phyloP scores from a whole-genome alignment of 2,888 invertebrate species.

The Thereva unica region DNA sequence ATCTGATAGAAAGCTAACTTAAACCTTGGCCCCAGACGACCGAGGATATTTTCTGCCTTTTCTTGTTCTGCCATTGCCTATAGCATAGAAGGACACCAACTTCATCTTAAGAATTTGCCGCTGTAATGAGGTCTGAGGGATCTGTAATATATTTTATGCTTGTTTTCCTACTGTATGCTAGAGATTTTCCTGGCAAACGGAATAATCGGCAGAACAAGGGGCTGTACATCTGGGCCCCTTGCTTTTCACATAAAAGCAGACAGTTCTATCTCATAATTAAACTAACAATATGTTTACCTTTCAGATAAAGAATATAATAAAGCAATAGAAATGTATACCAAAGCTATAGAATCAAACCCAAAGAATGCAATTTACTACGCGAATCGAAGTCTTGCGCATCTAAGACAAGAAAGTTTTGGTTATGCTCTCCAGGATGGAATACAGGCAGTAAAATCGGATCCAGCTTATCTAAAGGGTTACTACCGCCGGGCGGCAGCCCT shows the following conservation, averaged over 20 bases:
- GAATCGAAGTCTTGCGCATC: constrained; percentile 93
- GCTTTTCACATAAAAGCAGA: background rate
- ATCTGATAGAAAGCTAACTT: too few species aligned
- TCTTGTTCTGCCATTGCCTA: too few species aligned
- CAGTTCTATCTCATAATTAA: background rate
- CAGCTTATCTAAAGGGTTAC: constrained; percentile 91
- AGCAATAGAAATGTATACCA: constrained; percentile 85
- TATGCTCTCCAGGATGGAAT: constrained; percentile 91
- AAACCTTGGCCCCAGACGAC: too few species aligned
- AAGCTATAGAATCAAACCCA: constrained; percentile 87
- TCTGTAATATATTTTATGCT: too few species aligned
- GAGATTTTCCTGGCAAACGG: too few species aligned
- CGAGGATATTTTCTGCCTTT: too few species aligned
- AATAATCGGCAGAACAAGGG: too few species aligned
- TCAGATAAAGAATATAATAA: constrained; percentile 87
- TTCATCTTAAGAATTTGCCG: too few species aligned
- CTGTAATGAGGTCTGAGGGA: too few species aligned
- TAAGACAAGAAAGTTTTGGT: constrained; percentile 94
- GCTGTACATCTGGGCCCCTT: too few species aligned
- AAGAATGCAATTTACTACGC: constrained; percentile 86
- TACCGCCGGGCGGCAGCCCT: constrained; percentile 95
- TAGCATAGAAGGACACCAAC: too few species aligned
- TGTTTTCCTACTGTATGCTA: too few species aligned
- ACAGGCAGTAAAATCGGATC: constrained; percentile 87
- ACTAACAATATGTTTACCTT: constrained; percentile 54